Evolutionary conservation across 2,888 invertebrate species (phyloP).

Genomic region (Coelinius sp.): DNA sequence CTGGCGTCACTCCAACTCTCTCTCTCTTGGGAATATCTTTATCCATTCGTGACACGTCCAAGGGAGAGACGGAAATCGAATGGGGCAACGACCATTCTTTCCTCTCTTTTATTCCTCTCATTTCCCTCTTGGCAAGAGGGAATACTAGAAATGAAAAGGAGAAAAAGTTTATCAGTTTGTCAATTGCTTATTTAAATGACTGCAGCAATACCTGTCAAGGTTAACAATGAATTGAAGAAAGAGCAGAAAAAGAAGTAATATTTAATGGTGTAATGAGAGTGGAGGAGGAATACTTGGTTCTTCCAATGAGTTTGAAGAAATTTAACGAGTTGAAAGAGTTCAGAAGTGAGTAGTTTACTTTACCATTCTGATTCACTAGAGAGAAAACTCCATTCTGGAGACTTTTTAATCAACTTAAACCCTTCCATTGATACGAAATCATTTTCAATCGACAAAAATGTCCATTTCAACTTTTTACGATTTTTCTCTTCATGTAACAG

Average conservation of each 20-base stretch:
- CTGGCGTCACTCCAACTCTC: slow-evolving; percentile 26
- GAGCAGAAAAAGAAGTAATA: neutral
- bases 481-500: too few species aligned
- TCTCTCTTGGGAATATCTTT: slow-evolving; percentile 16
- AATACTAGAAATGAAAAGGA: neutral
- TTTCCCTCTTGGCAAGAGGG: neutral
- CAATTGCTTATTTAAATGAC: slow-evolving; percentile 6
- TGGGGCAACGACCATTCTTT: slow-evolving; percentile 30
- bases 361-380: neutral
- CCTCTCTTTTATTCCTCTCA: neutral
- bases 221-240: neutral
- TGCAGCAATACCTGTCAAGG: slow-evolving; percentile 9
- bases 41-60: slow-evolving; percentile 30
- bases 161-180: slow-evolving; percentile 4
- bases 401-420: too few species aligned
- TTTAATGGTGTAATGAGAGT: neutral
- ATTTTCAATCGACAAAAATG: too few species aligned
- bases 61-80: slow-evolving; percentile 23
- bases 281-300: neutral
- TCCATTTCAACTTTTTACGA: too few species aligned
- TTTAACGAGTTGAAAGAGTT: neutral
- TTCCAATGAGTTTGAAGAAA: slow-evolving; percentile 13
- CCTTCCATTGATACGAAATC: too few species aligned
- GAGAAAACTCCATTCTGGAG: neutral
- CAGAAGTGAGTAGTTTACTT: neutral